Evolutionary conservation across 2,888 invertebrate species (phyloP).

Genomic region (Lasius fuliginosus): DNA sequence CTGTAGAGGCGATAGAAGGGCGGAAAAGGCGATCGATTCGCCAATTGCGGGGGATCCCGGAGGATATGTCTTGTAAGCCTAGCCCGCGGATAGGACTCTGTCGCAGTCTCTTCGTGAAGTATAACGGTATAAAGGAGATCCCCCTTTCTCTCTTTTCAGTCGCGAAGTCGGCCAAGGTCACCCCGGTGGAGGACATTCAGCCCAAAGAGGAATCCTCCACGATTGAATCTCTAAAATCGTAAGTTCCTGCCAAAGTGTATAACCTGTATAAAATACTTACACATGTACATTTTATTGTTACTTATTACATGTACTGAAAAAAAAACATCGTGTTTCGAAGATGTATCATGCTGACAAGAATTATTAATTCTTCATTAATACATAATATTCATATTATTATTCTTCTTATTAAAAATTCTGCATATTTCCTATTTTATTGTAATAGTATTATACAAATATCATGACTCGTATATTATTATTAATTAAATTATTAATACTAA

Average conservation of each 20-base stretch:
- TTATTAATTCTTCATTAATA: background rate
- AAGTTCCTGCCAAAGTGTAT: slow-evolving; percentile 75
- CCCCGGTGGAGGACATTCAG: slow-evolving; percentile 82
- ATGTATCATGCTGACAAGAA: background rate
- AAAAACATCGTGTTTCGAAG: background rate
- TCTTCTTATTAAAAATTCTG: background rate
- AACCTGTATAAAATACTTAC: slow-evolving; percentile 14
- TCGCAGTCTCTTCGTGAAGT: slow-evolving; percentile 18
- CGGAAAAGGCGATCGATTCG: slow-evolving; percentile 26
- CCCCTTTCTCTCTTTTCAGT: slow-evolving; percentile 78
- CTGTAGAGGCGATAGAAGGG: slow-evolving; percentile 35
- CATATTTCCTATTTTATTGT: background rate
- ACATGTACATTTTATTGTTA: background rate
- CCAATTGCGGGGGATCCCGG: slow-evolving; percentile 10
- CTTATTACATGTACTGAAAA: background rate
- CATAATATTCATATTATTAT: background rate
- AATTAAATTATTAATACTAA: slow-evolving; percentile 21
- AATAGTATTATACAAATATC: slow-evolving; percentile 1
- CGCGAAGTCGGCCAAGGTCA: slow-evolving; percentile 84
- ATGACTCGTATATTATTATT: background rate
- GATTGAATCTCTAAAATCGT: slow-evolving; percentile 85
- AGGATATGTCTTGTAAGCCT: slow-evolving; percentile 28
- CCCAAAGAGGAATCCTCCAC: slow-evolving; percentile 80
- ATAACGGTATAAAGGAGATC: slow-evolving; percentile 16
- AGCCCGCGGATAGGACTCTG: slow-evolving; percentile 24